These are phyloP conservation scores for Sicus ferrugineus DNA, from an alignment of 2,888 invertebrate species.

Conservation along the genomic window DNA sequence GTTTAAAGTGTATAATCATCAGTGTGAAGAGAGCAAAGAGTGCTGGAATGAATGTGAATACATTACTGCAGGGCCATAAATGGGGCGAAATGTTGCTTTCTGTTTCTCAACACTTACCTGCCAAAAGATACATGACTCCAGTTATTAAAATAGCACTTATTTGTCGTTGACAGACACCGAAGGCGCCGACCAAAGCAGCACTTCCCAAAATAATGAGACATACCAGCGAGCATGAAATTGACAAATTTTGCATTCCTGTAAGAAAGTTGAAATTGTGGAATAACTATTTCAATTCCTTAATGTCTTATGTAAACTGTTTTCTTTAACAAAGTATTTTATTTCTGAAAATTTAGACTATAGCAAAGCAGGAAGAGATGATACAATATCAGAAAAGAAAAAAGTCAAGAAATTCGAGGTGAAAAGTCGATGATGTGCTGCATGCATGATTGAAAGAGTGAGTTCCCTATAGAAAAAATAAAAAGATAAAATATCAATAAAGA, in stretches of 20 bases:
- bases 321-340: not conserved
- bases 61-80: no score
- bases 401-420: no score
- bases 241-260: conserved; percentile 93
- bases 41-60: conserved; percentile 75
- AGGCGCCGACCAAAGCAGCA: conserved; percentile 86
- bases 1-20: conserved; percentile 91
- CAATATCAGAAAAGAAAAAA: not conserved
- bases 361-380: not conserved
- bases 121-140: conserved; percentile 91
- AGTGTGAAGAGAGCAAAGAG: conserved; percentile 90
- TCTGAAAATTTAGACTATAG: not conserved
- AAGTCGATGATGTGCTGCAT: not conserved
- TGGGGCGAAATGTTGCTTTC: not conserved
- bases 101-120: conserved; percentile 70
- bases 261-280: conserved; percentile 16
- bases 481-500: no score
- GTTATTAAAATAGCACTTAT: conserved; percentile 93
- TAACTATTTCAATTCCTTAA: not conserved
- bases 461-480: no score
- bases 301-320: not conserved
- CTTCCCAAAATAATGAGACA: conserved; percentile 88
- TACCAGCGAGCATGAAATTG: conserved; percentile 92
- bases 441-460: not conserved
- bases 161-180: conserved; percentile 89